Percentiles rank a stretch among this genome's conserved stretches.
phyloP scores from a whole-genome alignment of 2,888 invertebrate genomes.

The Cheilosia impressa region DNA sequence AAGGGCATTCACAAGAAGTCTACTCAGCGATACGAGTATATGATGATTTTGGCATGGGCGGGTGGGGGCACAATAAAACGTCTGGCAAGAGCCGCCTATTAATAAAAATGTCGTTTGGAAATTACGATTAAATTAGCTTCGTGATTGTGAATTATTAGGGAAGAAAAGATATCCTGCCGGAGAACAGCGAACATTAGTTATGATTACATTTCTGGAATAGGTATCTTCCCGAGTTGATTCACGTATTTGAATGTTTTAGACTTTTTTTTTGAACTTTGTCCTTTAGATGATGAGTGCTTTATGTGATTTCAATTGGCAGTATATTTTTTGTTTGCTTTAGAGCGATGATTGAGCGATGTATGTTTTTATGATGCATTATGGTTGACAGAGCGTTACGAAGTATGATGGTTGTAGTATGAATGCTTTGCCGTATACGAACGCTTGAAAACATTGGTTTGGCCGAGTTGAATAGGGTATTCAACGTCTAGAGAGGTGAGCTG shows the following conservation, averaged over 20 bases:
- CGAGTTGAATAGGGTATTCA: too few species aligned
- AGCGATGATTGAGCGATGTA: too few species aligned
- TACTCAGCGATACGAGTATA: conserved; percentile 35
- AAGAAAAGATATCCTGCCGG: conserved; percentile 44
- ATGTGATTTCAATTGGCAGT: too few species aligned
- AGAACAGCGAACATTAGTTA: conserved; percentile 59
- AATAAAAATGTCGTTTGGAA: conserved; percentile 71
- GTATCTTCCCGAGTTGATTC: background rate
- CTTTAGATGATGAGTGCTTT: background rate
- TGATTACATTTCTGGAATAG: conserved; percentile 42
- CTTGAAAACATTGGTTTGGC: too few species aligned
- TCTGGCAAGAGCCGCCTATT: conserved; percentile 49
- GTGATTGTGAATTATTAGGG: conserved; percentile 65
- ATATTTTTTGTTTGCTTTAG: too few species aligned
- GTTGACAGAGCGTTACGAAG: too few species aligned
- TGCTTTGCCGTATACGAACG: too few species aligned
- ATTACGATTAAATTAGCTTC: conserved; percentile 73
- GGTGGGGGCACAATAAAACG: conserved; percentile 25
- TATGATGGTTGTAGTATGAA: too few species aligned
- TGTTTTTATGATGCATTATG: too few species aligned
- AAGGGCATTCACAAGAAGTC: conserved; percentile 5
- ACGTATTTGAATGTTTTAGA: background rate
- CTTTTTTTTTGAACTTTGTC: background rate
- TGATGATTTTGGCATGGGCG: conserved; percentile 7
- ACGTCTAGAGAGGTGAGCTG: too few species aligned